Percentiles rank a stretch among this genome's conserved stretches.
Evolutionary conservation across 1,140 invertebrate genomes (phyloP).

Genomic region (Ericerus pela): DNA sequence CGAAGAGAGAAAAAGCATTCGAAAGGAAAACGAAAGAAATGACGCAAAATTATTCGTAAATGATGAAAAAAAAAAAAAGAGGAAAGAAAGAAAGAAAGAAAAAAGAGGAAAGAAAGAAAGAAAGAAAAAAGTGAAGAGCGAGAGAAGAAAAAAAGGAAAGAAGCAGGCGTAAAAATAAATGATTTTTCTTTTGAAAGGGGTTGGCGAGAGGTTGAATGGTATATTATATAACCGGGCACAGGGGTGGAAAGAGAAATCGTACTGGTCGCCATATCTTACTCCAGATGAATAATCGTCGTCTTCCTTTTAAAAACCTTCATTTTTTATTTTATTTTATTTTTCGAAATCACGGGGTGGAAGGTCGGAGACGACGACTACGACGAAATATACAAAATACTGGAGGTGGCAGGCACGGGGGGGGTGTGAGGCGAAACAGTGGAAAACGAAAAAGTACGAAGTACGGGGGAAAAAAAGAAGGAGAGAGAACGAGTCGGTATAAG

Average conservation of each 20-base stretch:
- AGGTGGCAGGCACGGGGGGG: neutral
- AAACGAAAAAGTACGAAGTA: slow-evolving; percentile 14
- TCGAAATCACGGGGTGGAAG: no score
- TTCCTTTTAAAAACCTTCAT: no score
- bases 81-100: no score
- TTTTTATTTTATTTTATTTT: no score
- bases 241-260: neutral
- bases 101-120: neutral
- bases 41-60: no score
- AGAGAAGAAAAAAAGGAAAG: no score
- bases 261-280: slow-evolving; percentile 5
- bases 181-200: neutral
- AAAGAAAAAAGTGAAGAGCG: neutral
- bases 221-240: neutral
- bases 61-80: no score
- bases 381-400: no score
- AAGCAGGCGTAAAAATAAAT: slow-evolving; percentile 11
- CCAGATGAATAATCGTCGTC: slow-evolving; percentile 3
- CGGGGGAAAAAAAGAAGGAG: slow-evolving; percentile 21
- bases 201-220: no score
- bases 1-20: no score
- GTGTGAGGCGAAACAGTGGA: neutral
- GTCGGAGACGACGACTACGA: no score
- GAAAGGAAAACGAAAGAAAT: no score
- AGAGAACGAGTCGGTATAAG: slow-evolving; percentile 1